A percentile compares a stretch with the other conserved stretches of the same genome.
phyloP scores from a whole-genome alignment of 1,140 invertebrate genomes.

The Agrypnia vestita region DNA sequence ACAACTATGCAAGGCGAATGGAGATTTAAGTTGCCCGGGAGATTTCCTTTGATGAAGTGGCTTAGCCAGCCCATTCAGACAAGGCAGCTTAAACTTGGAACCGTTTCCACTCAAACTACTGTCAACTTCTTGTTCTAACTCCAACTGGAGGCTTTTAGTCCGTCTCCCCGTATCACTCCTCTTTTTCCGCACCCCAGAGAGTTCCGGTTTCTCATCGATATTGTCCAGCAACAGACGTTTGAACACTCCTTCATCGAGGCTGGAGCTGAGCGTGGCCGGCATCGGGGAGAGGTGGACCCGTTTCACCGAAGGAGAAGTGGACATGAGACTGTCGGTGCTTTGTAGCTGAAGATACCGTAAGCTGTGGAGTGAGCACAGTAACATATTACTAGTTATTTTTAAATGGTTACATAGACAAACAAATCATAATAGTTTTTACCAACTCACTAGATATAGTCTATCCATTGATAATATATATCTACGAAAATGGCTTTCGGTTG shows the following conservation, averaged over 20 bases:
- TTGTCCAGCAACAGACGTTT: conserved; percentile 52
- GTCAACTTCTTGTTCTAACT: conserved; percentile 33
- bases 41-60: conserved; percentile 68
- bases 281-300: conserved; percentile 52
- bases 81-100: conserved; percentile 67
- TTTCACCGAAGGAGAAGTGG: conserved; percentile 22
- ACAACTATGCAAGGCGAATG: conserved; percentile 48
- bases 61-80: conserved; percentile 69
- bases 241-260: conserved; percentile 51
- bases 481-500: too few relatives aligned
- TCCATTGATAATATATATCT: too few relatives aligned
- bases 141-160: conserved; percentile 37
- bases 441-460: too few relatives aligned
- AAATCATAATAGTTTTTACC: too few relatives aligned
- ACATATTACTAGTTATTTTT: too few relatives aligned
- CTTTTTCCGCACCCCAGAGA: conserved; percentile 38
- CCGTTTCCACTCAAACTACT: conserved; percentile 60
- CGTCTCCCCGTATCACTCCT: conserved; percentile 17
- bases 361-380: conserved; percentile 59
- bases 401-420: too few relatives aligned
- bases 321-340: conserved; percentile 53
- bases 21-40: conserved; percentile 52
- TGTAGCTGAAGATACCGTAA: conserved; percentile 68
- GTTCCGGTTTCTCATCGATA: conserved; percentile 55
- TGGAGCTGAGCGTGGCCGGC: conserved; percentile 44